Base-by-base conservation (phyloP, 2,888 invertebrate species). In the Ypsolopha scabrella region DNA sequence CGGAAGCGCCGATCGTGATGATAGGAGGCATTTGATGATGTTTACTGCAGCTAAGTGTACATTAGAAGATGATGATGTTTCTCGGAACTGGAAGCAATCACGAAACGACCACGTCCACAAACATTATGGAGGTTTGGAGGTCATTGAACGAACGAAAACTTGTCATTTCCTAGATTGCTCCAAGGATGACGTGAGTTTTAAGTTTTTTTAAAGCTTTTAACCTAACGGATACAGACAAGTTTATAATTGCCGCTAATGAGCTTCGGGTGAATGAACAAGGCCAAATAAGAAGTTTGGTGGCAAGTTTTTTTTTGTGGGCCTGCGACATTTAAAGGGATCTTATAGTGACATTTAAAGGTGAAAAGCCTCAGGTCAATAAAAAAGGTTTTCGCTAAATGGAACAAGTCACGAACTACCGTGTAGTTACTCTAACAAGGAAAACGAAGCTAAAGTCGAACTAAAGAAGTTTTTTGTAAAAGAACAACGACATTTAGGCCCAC, bases 1-100 rank as follows among this genome's bases (percentile, higher is more conserved):
- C 78, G 80, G 80, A 81, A 77, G 74, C 64, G 56, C 55, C 55
- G 59, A 59, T 65, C 60, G 69, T 75, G 72, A 70, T 70, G 68
- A 63, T 60, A 62, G 61, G 60, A 60, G 61, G 61, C 70, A 73
- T 80, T 79, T 75, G 72, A 68, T 57, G 60, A 62, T 68, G 75
- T 73, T 76, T 72, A 72, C 74, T 67, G 68, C 60, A 61, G 62
- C 62, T 63, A 61, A 62, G 45, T 34, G 47, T 13, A 13, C 39
- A 45, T 41, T 33, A 49, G 47, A 14, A 7, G 39, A 38, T 48
- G 48, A 48, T 48, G 47, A n/a, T 11, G 69, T 64, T 39, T 73
- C 71, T 72, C 65, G 72, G 71, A 72, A 70, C 72, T 70, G 56
- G 55, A 58, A 66, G 67, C 68, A 63, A 74, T 76, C 76, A 74